Conservation (phyloP, 2,797 vertebrate genomes). For the Poecilia velifera region DNA sequence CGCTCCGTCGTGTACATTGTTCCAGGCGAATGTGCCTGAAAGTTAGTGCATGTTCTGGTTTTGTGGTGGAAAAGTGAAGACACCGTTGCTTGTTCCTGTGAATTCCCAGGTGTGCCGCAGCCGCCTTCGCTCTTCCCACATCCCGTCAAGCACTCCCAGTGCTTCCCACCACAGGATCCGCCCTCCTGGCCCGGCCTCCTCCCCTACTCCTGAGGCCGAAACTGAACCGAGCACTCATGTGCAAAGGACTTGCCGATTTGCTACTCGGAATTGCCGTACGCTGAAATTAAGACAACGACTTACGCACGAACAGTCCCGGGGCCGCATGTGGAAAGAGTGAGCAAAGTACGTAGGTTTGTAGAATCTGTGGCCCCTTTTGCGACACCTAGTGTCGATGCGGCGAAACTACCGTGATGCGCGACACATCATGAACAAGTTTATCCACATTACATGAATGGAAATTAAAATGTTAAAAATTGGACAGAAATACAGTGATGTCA, state of each 20-base stretch:
- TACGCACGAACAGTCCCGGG: neutral
- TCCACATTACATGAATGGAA: neutral
- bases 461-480: neutral
- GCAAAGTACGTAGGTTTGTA: neutral
- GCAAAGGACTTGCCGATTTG: neutral
- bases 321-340: neutral
- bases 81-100: conserved; percentile 17
- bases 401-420: neutral
- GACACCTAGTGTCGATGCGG: neutral
- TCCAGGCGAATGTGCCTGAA: neutral
- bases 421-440: neutral
- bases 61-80: neutral
- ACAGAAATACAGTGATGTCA: neutral
- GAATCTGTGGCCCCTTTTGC: neutral
- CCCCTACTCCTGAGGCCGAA: conserved; percentile 18
- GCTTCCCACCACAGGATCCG: conserved; percentile 38
- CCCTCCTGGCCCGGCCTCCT: conserved; percentile 20
- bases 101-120: conserved; percentile 55
- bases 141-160: conserved; percentile 47
- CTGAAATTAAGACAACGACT: neutral
- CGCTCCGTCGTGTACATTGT: conserved; percentile 83
- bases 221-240: neutral
- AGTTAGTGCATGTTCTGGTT: conserved; percentile 1
- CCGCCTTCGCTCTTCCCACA: conserved; percentile 15
- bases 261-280: neutral